These are phyloP conservation scores for Tetrax tetrax DNA, from an alignment of 2,113 vertebrate genomes.

Conservation along the genomic window DNA sequence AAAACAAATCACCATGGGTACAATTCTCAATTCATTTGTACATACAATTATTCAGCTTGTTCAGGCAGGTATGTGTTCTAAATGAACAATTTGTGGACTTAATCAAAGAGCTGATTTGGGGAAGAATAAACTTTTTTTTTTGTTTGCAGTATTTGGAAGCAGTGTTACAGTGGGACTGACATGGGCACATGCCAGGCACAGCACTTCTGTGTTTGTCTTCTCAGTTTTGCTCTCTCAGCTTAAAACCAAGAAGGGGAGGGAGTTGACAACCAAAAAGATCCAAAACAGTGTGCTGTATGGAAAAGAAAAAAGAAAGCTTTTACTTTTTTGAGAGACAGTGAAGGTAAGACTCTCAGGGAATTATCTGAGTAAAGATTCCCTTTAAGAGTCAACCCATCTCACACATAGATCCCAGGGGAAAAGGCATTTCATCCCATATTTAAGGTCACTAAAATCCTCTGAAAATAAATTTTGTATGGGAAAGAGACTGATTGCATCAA, in stretches of 20 bases:
- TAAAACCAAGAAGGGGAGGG: neutral
- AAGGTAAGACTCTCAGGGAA: slow-evolving; percentile 37
- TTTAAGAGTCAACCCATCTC: slow-evolving; percentile 44
- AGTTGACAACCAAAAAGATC: neutral
- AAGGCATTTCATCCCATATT: slow-evolving; percentile 26
- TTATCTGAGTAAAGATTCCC: slow-evolving; percentile 23
- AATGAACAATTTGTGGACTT: neutral
- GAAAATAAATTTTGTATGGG: slow-evolving; percentile 50
- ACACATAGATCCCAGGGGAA: slow-evolving; percentile 27
- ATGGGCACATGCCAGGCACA: neutral
- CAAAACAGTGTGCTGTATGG: neutral
- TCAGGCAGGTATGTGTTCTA: neutral
- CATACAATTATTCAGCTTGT: neutral
- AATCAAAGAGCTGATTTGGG: neutral
- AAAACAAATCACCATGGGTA: neutral
- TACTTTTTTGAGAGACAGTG: slow-evolving; percentile 23
- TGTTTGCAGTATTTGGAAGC: neutral
- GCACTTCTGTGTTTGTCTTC: neutral
- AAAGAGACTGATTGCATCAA: neutral
- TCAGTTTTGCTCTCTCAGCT: neutral
- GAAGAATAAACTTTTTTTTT: neutral
- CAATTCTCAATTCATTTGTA: neutral
- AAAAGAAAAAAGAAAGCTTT: neutral
- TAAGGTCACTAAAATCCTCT: slow-evolving; percentile 58
- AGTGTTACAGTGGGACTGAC: neutral